Percentiles rank a stretch among this genome's conserved stretches.
Conservation (phyloP, 2,888 invertebrate genomes). For the Lasius fuliginosus region DNA sequence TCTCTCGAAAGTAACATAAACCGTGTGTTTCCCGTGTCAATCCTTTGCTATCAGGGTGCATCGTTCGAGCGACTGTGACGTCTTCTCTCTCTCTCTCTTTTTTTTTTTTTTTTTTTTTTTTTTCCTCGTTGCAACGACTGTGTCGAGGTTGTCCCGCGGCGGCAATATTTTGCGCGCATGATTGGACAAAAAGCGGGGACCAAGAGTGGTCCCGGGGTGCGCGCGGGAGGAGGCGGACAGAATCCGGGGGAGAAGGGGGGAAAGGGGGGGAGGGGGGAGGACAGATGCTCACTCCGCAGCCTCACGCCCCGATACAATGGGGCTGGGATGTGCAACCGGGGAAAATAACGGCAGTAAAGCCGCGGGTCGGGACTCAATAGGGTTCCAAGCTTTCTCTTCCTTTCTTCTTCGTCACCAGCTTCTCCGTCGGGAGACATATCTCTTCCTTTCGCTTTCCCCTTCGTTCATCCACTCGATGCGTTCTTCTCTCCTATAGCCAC, state of each 20-base stretch:
- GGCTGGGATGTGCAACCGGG: conserved; percentile 67
- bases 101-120: not conserved
- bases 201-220: conserved; percentile 53
- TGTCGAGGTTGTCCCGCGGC: conserved; percentile 46
- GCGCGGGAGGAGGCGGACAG: not conserved
- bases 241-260: not conserved
- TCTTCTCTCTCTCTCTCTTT: conserved; percentile 16
- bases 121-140: conserved; percentile 36
- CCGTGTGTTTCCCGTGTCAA: conserved; percentile 18
- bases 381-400: conserved; percentile 67
- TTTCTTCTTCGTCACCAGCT: conserved; percentile 41
- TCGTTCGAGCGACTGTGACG: conserved; percentile 40
- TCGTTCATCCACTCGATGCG: conserved; percentile 62
- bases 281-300: conserved; percentile 81
- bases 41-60: conserved; percentile 14
- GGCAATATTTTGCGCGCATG: conserved; percentile 65
- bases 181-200: conserved; percentile 59
- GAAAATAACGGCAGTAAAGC: conserved; percentile 77
- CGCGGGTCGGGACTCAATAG: conserved; percentile 76
- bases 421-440: conserved; percentile 47
- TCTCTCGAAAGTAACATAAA: conserved; percentile 4
- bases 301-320: conserved; percentile 81
- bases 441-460: conserved; percentile 66
- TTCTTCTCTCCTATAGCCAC: conserved; percentile 41
- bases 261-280: conserved; percentile 60